A percentile compares a stretch with the other conserved stretches of the same genome.
Conservation (phyloP, 2,797 vertebrate species). For the Okamejei kenojei region DNA sequence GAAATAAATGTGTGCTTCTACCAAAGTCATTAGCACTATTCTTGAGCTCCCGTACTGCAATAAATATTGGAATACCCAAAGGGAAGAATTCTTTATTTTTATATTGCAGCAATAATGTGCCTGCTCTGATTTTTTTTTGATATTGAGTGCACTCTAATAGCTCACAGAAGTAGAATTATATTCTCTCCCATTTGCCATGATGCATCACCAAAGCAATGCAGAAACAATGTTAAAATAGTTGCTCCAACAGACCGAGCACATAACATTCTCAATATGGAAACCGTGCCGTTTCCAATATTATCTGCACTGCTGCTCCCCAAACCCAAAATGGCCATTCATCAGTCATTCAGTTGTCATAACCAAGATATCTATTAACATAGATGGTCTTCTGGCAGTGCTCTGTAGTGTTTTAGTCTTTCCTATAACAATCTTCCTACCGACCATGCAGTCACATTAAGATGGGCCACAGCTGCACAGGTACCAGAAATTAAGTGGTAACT, state of each 20-base stretch:
- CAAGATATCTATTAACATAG: neutral
- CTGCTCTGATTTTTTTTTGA: neutral
- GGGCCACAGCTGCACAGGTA: too few species aligned
- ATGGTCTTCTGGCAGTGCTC: neutral
- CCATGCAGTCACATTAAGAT: neutral
- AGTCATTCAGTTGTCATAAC: neutral
- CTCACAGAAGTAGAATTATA: neutral
- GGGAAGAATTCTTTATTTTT: neutral
- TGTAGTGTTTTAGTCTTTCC: neutral
- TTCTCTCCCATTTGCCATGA: neutral
- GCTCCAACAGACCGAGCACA: neutral
- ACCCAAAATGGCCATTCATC: neutral
- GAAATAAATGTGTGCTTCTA: neutral
- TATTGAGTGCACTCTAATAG: neutral
- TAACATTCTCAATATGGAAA: neutral
- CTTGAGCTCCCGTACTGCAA: neutral
- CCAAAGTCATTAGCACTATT: neutral
- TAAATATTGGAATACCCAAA: neutral
- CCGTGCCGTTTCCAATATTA: neutral
- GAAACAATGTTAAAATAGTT: neutral
- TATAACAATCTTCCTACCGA: neutral
- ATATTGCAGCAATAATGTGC: neutral
- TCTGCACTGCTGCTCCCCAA: neutral
- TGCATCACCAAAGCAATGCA: neutral
- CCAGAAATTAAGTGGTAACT: too few species aligned